phyloP scores from a whole-genome alignment of 2,113 vertebrate species.

The Rhea americana region DNA sequence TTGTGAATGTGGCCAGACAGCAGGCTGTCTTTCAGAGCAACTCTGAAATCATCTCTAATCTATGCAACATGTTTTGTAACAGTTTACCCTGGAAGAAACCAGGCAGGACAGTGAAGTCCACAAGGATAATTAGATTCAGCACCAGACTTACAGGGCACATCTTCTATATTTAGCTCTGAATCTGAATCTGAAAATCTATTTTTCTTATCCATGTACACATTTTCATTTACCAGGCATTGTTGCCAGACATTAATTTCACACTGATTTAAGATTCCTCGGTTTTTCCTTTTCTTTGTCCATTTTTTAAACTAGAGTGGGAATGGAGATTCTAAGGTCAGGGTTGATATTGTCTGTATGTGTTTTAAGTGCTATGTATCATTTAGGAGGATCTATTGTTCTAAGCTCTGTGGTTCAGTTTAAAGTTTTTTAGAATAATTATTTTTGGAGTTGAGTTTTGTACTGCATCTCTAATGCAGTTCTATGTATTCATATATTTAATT shows the following conservation, averaged over 20 bases:
- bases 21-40: neutral
- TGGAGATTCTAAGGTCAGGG: neutral
- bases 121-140: neutral
- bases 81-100: neutral
- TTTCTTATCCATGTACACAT: neutral
- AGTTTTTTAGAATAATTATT: neutral
- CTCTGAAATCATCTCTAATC: neutral
- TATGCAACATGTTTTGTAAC: neutral
- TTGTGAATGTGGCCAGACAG: neutral
- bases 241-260: neutral
- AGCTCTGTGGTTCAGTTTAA: neutral
- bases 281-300: neutral
- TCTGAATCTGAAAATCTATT: neutral
- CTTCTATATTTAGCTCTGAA: neutral
- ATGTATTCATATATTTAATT: neutral
- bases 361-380: neutral
- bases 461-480: neutral
- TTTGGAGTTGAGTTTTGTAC: neutral
- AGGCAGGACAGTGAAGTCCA: neutral
- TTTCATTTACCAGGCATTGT: neutral
- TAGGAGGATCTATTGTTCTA: neutral
- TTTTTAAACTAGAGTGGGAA: neutral
- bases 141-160: neutral
- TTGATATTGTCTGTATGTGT: neutral
- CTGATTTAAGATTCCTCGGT: neutral